Conservation (phyloP, 2,888 invertebrate species). For the Isoperla grammatica region DNA sequence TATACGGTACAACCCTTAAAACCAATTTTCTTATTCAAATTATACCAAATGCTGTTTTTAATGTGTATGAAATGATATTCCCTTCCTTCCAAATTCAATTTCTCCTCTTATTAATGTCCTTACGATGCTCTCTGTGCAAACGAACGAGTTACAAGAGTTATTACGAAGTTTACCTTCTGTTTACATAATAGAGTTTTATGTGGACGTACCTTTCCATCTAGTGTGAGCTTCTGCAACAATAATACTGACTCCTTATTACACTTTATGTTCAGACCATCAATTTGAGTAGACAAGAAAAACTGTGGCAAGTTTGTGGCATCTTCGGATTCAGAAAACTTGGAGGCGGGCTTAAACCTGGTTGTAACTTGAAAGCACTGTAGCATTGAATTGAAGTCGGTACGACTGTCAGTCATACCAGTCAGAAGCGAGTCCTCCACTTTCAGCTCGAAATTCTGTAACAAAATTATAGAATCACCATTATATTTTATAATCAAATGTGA, state of each 20-base stretch:
- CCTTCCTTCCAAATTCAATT: too few relatives aligned
- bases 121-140: too few relatives aligned
- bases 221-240: constrained; percentile 51
- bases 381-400: constrained; percentile 64
- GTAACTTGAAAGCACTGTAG: constrained; percentile 58
- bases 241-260: constrained; percentile 54
- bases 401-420: constrained; percentile 61
- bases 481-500: not conserved
- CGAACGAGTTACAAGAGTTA: too few relatives aligned
- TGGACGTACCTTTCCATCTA: constrained; percentile 59
- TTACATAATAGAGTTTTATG: too few relatives aligned
- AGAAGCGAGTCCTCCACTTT: constrained; percentile 67
- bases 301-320: constrained; percentile 8
- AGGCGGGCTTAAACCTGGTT: constrained; percentile 23
- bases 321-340: not conserved
- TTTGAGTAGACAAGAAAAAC: constrained; percentile 33
- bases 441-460: constrained; percentile 62
- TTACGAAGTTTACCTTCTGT: too few relatives aligned
- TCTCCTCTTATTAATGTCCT: too few relatives aligned
- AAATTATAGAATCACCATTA: not conserved
- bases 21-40: too few relatives aligned
- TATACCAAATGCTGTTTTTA: too few relatives aligned
- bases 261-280: constrained; percentile 43
- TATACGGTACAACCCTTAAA: too few relatives aligned
- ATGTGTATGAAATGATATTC: too few relatives aligned